Conservation (phyloP, 2,888 invertebrate species). For the Orgyia antiqua region DNA sequence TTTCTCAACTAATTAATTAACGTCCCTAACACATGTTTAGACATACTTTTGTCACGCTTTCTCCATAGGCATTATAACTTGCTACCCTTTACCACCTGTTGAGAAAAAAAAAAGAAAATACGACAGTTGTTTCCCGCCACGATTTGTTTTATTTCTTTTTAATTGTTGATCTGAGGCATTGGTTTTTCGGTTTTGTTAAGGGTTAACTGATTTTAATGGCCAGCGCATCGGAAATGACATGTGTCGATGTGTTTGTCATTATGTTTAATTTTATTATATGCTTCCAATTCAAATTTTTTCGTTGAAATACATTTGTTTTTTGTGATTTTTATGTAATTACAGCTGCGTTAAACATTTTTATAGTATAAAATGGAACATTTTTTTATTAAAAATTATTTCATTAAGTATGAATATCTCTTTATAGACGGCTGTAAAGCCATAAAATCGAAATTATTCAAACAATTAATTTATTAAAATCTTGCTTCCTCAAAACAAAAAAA, state of each 20-base stretch:
- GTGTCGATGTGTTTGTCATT: slow-evolving; percentile 65
- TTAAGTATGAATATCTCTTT: too few relatives aligned
- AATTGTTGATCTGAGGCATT: slow-evolving; percentile 55
- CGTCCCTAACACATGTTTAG: slow-evolving; percentile 70
- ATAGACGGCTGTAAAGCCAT: too few relatives aligned
- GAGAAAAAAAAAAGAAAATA: slow-evolving; percentile 35
- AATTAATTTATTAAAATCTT: too few relatives aligned
- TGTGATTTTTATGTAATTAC: too few relatives aligned
- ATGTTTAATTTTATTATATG: slow-evolving; percentile 59
- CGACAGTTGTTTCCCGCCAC: slow-evolving; percentile 71
- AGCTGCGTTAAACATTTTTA: too few relatives aligned
- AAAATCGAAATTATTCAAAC: too few relatives aligned
- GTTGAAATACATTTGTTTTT: too few relatives aligned
- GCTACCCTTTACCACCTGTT: slow-evolving; percentile 64
- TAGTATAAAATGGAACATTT: too few relatives aligned
- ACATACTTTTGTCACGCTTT: slow-evolving; percentile 71
- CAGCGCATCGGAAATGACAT: slow-evolving; percentile 71
- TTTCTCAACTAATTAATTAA: slow-evolving; percentile 71
- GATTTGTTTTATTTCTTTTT: slow-evolving; percentile 79
- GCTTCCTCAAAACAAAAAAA: slow-evolving; percentile 16
- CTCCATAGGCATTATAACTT: slow-evolving; percentile 58
- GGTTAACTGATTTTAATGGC: slow-evolving; percentile 60
- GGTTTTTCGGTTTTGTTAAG: slow-evolving; percentile 35
- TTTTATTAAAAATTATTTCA: too few relatives aligned
- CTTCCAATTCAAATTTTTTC: too few relatives aligned